Conservation (phyloP, 2,888 invertebrate genomes). For the Germaria angustata region DNA sequence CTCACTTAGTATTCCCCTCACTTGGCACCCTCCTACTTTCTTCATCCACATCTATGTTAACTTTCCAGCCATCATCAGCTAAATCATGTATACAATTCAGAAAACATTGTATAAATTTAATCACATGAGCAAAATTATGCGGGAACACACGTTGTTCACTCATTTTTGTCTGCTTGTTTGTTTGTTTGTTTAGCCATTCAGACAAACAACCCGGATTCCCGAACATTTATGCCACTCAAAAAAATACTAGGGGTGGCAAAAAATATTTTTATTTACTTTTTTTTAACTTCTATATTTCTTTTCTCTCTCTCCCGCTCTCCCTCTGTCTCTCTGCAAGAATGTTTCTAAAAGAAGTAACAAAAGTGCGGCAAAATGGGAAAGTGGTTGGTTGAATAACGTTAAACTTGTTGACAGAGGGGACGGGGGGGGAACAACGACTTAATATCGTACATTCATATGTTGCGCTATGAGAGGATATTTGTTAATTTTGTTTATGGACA, state of each 20-base stretch:
- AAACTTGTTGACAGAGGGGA: neutral
- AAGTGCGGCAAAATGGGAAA: neutral
- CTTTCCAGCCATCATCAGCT: slow-evolving; percentile 42
- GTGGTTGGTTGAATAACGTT: neutral
- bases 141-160: slow-evolving; percentile 51
- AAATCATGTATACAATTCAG: slow-evolving; percentile 59
- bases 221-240: slow-evolving; percentile 16
- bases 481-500: slow-evolving; percentile 43
- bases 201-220: slow-evolving; percentile 14
- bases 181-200: slow-evolving; percentile 22
- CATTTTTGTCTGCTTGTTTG: slow-evolving; percentile 12
- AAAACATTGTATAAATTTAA: slow-evolving; percentile 64
- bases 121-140: slow-evolving; percentile 65
- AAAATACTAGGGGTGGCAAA: neutral
- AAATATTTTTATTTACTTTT: neutral
- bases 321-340: neutral
- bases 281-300: slow-evolving; percentile 16
- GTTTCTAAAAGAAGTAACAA: neutral
- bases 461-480: slow-evolving; percentile 2
- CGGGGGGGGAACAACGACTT: neutral
- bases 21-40: neutral
- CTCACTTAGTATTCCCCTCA: slow-evolving; percentile 6
- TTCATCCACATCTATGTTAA: neutral
- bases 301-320: neutral
- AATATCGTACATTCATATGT: neutral